Evolutionary conservation across 2,888 invertebrate species (phyloP), one percentile per base, ranked within the genome.

Genomic region (Brachynemurus nebulosus): DNA sequence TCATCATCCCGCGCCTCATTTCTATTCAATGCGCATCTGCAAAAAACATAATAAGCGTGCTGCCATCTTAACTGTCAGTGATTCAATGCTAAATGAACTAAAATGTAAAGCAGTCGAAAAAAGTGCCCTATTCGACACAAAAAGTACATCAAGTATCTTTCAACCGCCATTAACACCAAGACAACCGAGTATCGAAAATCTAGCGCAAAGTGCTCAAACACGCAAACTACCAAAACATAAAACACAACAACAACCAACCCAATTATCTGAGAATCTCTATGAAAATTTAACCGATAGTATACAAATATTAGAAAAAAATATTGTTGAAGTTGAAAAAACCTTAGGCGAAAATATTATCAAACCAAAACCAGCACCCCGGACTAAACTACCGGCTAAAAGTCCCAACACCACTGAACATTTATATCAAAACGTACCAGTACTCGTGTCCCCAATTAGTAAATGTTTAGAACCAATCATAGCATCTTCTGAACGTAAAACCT

Each of bases 281-380:
- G 74, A 80, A 59, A 76, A 79, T 57, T 61, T 79, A 44, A 76
- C 74, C 35, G 78, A 78, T 57, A 77, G 77, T 12, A 76, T 78
- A 50, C 78, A 78, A 63, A 71, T 78, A 20, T 74, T 72, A 48
- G 78, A 78, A 59, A 70, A 71, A 49, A 66, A 60, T 40, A 55
- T 59, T 18, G 57, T 63, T 42, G 56, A 54, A 45, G 46, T 44
- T 18, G 50, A 54, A 12, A 52, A 64, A 2, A 62, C 54, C 42
- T 55, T 57, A 47, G 54, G 56, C 44, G 48, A 52, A 43, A 47
- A 51, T 52, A 55, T 53, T 53, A 42, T 47, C 41, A 48, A 59
- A 41, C 70, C 70, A 11, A 60, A 74, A 39, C 76, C 77, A 17
- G 76, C 77, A 1, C 78, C 77, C 0, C 64, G 76, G 53, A 69